Base-by-base conservation (phyloP, 2,888 invertebrate genomes). In the Escarpia spicata region DNA sequence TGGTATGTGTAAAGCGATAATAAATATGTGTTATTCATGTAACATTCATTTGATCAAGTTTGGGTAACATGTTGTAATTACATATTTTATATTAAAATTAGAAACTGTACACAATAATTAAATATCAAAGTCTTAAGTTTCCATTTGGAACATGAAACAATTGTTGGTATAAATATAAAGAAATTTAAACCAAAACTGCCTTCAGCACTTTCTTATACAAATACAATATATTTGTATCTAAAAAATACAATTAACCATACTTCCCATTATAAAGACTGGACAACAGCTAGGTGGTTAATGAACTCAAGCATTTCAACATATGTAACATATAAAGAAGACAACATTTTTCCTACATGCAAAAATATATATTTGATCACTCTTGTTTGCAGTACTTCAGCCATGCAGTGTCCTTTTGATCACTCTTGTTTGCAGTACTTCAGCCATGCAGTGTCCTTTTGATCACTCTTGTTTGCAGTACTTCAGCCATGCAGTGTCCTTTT, bases 141-240 rank as follows among this genome's bases (percentile, higher is more conserved):
- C 44, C 44, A 91, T 31, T 91, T 91, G 91, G 19, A 91, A 43
- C 19, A 43, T 91, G 91, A n/a, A 75, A 75, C 75, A n/a, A n/a
- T 75, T 19, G 26, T 75, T 6, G 26, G 75, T 52, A 26, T 3
- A 75, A 3, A 75, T 52, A 4, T 12, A 75, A 75, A 26, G 75
- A 75, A 75, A 26, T 26, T 26, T 19, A 26, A 75, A 75, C 75
- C 26, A 19, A 75, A 75, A 75, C 26, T 75, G 75, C 75, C 19
- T 75, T 26, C 26, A 26, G 75, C 3, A 26, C 19, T 26, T 26
- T 75, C 3, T 75, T 75, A 75, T 52, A 52, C 12, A 15, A 52
- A 9, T 12, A 52, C 15, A 52, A 12, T 52, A 52, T 52, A 52
- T 9, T 52, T 52, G 0, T 52, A 9, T 52, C 52, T 6, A 75